A percentile compares a stretch with the other conserved stretches of the same genome.
These are phyloP conservation scores for Mixornis gularis DNA, from an alignment of 2,113 vertebrate genomes.

Conservation along the genomic window DNA sequence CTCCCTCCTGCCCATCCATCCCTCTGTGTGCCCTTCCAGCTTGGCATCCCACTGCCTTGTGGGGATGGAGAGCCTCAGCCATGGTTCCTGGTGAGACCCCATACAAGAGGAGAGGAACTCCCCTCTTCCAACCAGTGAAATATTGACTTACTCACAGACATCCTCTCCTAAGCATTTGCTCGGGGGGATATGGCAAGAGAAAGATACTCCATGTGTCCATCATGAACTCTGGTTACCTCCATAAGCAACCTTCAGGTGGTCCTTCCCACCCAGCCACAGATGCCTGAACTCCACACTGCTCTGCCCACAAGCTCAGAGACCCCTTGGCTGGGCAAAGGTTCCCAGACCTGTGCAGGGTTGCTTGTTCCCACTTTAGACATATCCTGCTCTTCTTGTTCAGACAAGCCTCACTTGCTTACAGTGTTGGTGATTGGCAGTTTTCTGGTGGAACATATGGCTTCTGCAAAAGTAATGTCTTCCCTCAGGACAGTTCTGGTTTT, in stretches of 20 bases:
- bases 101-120: background rate
- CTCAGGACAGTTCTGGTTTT: background rate
- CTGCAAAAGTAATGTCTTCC: background rate
- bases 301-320: background rate
- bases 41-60: background rate
- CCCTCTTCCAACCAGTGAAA: background rate
- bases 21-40: accelerated
- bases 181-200: background rate
- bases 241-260: background rate
- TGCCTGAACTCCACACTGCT: background rate
- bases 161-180: background rate
- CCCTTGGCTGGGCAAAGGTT: background rate
- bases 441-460: background rate
- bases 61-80: background rate
- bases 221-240: background rate
- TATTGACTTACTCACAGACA: background rate
- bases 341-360: background rate
- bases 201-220: background rate
- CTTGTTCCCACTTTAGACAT: background rate
- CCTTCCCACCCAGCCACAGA: background rate
- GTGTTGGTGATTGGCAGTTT: background rate
- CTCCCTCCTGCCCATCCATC: background rate
- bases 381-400: background rate
- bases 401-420: background rate
- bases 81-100: background rate